Evolutionary conservation across 2,797 vertebrate species (phyloP).

Genomic region (Gambusia yucatana): DNA sequence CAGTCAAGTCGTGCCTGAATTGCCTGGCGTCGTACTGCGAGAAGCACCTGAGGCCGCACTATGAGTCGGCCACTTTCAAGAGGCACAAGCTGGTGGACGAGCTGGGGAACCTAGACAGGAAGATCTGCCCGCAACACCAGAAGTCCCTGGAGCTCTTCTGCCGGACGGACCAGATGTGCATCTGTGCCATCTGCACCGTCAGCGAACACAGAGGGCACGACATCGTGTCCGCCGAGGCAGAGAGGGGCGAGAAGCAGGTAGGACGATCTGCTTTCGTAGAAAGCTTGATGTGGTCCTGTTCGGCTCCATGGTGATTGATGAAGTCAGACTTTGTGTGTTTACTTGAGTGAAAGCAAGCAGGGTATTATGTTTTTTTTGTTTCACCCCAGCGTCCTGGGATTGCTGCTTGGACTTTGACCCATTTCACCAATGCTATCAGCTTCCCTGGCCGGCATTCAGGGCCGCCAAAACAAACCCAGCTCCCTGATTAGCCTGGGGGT

Average conservation of each 20-base stretch:
- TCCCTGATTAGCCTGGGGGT: slow-evolving; percentile 67
- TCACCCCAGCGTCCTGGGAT: slow-evolving; percentile 18
- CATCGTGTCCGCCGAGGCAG: slow-evolving; percentile 79
- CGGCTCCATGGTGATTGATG: background rate
- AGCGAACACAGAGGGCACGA: slow-evolving; percentile 83
- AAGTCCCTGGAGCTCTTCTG: slow-evolving; percentile 84
- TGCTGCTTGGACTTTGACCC: slow-evolving; percentile 77
- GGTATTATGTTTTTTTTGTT: slow-evolving; percentile 47
- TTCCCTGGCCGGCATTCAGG: slow-evolving; percentile 58
- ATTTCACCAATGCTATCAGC: slow-evolving; percentile 69
- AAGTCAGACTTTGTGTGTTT: slow-evolving; percentile 1
- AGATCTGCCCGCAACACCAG: slow-evolving; percentile 83
- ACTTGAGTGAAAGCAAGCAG: slow-evolving; percentile 59
- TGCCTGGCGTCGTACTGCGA: slow-evolving; percentile 86
- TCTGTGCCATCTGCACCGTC: slow-evolving; percentile 82
- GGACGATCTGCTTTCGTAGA: slow-evolving; percentile 27
- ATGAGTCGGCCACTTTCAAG: slow-evolving; percentile 80
- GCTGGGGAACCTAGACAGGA: slow-evolving; percentile 81
- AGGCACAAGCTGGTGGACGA: slow-evolving; percentile 85
- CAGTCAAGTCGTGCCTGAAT: slow-evolving; percentile 84
- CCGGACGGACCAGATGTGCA: slow-evolving; percentile 82
- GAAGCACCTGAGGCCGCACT: slow-evolving; percentile 83
- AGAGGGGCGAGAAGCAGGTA: slow-evolving; percentile 82
- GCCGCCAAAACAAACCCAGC: slow-evolving; percentile 72
- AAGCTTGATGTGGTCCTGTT: background rate